Evolutionary conservation across 2,113 vertebrate genomes (phyloP), one percentile per base, ranked within the genome.

Genomic region (Coryphaenoides rupestris): DNA sequence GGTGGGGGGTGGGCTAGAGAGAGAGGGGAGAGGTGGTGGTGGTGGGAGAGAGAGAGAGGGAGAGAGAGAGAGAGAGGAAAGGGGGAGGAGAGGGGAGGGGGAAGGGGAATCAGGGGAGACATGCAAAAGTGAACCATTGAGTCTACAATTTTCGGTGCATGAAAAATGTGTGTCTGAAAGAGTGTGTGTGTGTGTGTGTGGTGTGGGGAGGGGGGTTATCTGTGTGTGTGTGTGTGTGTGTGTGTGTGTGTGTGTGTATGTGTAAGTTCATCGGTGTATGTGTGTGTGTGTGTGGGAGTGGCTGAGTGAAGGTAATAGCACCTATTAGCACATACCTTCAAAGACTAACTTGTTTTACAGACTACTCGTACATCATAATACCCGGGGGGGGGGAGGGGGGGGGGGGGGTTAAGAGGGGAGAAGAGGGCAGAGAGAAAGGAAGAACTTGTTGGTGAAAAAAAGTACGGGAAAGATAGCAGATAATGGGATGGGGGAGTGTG

Each of bases 291-390:
- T 75, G 71, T 53, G 49, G 21, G 61, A 19, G 62, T 55, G 50
- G 19, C 21, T 54, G 80, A 78, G 78, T 68, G 78, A 76, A 69
- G 62, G 79, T 86, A 86, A 86, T 83, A 83, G 77, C 73, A 68
- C 76, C 77, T 80, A 87, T 87, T 87, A 86, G 80, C 78, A 77
- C 78, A 81, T 71, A 84, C 73, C 80, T 87, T 84, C 81, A 84
- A 84, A 83, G 78, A 71, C 68, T 46, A 50, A 70, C 77, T 64
- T 70, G 76, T 80, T 87, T 87, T 83, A 87, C 70, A 86, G 83
- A 86, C 80, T 87, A 17, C 0, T 19, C 21, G 67, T 4, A 75
- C 79, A 73, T 74, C 68, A 73, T 70, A 82, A 82, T 59, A 17
- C 13, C 16, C 15, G 3, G 60, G 62, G 24, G 52, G 71, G 63